These are phyloP conservation scores for Phrynocephalus versicolor DNA, from an alignment of 2,113 vertebrate species.

Conservation along the genomic window DNA sequence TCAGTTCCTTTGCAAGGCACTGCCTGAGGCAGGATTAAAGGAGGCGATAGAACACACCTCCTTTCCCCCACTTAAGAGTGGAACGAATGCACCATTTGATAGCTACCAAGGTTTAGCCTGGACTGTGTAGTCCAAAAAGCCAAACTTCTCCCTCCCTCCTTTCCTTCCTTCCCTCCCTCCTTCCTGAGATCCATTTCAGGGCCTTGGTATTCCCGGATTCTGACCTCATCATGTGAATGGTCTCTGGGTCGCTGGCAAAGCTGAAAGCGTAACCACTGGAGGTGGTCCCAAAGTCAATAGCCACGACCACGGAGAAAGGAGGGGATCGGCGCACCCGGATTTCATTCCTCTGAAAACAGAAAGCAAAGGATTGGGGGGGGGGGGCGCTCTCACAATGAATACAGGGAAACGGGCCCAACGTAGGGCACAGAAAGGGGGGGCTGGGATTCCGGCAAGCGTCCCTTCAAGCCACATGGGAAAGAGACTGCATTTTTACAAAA, in stretches of 20 bases:
- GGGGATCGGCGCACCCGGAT: conserved; percentile 65
- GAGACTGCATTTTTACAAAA: neutral
- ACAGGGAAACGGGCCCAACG: neutral
- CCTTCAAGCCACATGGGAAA: neutral
- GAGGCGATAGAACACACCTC: too few species aligned
- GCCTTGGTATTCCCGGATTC: conserved; percentile 55
- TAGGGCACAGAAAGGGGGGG: too few species aligned
- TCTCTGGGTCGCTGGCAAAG: conserved; percentile 88
- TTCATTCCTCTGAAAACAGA: conserved; percentile 77
- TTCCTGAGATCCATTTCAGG: neutral
- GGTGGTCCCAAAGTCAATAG: conserved; percentile 94
- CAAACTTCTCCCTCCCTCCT: too few species aligned
- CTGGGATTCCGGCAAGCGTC: neutral
- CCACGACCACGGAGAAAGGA: conserved; percentile 88
- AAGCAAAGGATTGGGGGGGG: neutral
- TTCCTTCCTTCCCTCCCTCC: too few species aligned
- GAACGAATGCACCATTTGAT: too few species aligned
- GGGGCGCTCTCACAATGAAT: too few species aligned
- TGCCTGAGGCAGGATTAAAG: too few species aligned
- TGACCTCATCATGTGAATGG: conserved; percentile 96
- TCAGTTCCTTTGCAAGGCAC: too few species aligned
- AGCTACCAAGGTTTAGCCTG: too few species aligned
- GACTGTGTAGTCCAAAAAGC: too few species aligned
- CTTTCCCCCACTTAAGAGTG: too few species aligned
- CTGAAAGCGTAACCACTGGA: conserved; percentile 97